Evolutionary conservation across 2,113 vertebrate genomes (phyloP), one percentile per base, ranked within the genome.

Genomic region (Microcebus ravelobensis): DNA sequence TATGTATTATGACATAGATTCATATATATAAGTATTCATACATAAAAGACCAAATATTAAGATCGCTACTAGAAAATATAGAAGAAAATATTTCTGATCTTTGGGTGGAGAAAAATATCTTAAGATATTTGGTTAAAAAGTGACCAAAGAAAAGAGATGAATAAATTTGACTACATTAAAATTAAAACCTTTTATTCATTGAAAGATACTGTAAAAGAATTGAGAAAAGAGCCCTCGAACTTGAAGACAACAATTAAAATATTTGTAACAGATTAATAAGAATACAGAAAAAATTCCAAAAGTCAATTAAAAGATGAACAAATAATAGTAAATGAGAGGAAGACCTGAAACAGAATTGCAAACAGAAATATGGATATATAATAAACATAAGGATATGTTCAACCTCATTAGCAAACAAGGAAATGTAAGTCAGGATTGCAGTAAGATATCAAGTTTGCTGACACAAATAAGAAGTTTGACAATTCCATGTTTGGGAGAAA

Each of bases 41-140:
- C 2, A 76, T n/a, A 85, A 80, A 97, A 48, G 12, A n/a, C 18
- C 81, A 87, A 87, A 87, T 9, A 48, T 96, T 59, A 59, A 83
- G 15, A 93, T 13, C 29, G 8, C 25, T 96, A 77, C 11, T 65
- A 97, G n/a, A 90, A 76, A 34, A 84, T 59, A 50, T 2, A 74
- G 9, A 50, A 55, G 39, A 77, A 1, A 23, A 31, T 73, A 18
- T 76, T 61, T 88, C 34, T 91, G 48, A 93, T 8, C 8, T 74
- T 34, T 20, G 23, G 13, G 70, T 67, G 68, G 31, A 9, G 21
- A 82, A 70, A 21, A 18, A 25, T 45, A 68, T 61, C 25, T 81
- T 17, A 50, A 63, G 39, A 50, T 5, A n/a, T 63, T 76, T 77
- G 31, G 0, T 71, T 36, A 67, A 94, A 57, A 71, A 21, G 0